Evolutionary conservation across 2,888 invertebrate species (phyloP).

Genomic region (Orthosia incerta): DNA sequence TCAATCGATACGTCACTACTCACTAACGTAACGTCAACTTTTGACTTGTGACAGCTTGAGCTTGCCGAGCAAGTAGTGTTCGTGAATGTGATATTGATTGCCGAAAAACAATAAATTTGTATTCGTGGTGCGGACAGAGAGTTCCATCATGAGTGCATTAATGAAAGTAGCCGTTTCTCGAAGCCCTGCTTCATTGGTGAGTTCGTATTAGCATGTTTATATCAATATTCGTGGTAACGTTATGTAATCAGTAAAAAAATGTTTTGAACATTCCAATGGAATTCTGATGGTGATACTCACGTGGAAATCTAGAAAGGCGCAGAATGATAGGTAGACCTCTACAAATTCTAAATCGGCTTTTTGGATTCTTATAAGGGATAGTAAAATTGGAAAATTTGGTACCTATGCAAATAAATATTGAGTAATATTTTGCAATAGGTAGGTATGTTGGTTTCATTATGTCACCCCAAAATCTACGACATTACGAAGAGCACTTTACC

Average conservation of each 20-base stretch:
- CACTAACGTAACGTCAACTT: conserved; percentile 27
- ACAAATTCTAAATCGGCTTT: neutral
- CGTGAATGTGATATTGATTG: conserved; percentile 72
- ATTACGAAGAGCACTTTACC: conserved; percentile 7
- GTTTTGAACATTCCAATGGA: conserved; percentile 62
- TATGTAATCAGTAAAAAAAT: conserved; percentile 84
- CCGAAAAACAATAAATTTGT: conserved; percentile 74
- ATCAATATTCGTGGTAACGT: conserved; percentile 74
- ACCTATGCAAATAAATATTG: conserved; percentile 29
- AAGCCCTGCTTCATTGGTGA: conserved; percentile 86
- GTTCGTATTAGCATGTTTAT: conserved; percentile 63
- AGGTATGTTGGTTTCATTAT: conserved; percentile 9
- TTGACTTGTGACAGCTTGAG: conserved; percentile 39
- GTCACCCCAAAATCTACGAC: conserved; percentile 8
- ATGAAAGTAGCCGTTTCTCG: conserved; percentile 86
- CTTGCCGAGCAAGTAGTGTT: conserved; percentile 42
- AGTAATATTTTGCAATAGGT: conserved; percentile 40
- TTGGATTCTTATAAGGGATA: neutral
- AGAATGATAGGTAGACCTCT: conserved; percentile 2
- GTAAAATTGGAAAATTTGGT: conserved; percentile 16
- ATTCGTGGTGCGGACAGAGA: conserved; percentile 89
- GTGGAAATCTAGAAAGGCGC: neutral
- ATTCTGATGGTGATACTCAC: neutral
- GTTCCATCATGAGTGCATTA: conserved; percentile 91
- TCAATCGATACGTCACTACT: conserved; percentile 22